phyloP scores from a whole-genome alignment of 2,113 vertebrate genomes.

The Pluvianellus socialis region DNA sequence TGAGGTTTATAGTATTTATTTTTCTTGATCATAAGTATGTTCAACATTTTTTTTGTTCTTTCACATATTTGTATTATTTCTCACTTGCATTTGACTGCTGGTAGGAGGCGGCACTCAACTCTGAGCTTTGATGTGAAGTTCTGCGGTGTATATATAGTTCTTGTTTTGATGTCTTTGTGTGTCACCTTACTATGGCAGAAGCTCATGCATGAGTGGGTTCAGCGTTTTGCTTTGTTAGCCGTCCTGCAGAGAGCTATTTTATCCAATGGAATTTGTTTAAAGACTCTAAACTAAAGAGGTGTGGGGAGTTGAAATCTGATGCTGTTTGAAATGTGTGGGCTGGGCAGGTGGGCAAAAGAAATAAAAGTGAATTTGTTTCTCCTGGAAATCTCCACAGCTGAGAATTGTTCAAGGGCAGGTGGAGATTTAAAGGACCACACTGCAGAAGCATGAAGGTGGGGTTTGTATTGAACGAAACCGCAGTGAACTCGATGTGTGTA shows the following conservation, averaged over 20 bases:
- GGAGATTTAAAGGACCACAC: background rate
- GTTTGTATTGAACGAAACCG: background rate
- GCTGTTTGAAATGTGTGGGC: background rate
- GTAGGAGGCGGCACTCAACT: background rate
- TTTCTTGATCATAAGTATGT: background rate
- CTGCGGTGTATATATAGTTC: background rate
- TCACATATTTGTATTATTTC: background rate
- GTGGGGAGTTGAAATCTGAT: background rate
- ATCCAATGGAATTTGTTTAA: background rate
- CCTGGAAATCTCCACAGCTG: background rate
- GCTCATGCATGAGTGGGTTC: fast-evolving
- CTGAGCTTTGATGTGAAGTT: background rate
- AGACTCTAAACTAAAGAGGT: background rate
- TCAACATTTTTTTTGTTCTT: background rate
- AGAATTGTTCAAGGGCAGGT: background rate
- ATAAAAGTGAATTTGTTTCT: background rate
- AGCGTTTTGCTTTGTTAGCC: background rate
- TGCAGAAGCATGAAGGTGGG: background rate
- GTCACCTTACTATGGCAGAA: background rate
- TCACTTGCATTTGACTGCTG: background rate
- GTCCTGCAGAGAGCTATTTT: background rate
- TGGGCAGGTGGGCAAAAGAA: background rate
- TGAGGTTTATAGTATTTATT: background rate
- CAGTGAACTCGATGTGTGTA: background rate
- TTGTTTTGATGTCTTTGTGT: background rate